Percentiles rank a stretch among this genome's conserved stretches.
These are phyloP conservation scores for Drosophila affinis DNA, from an alignment of 2,888 invertebrate species.

Conservation along the genomic window DNA sequence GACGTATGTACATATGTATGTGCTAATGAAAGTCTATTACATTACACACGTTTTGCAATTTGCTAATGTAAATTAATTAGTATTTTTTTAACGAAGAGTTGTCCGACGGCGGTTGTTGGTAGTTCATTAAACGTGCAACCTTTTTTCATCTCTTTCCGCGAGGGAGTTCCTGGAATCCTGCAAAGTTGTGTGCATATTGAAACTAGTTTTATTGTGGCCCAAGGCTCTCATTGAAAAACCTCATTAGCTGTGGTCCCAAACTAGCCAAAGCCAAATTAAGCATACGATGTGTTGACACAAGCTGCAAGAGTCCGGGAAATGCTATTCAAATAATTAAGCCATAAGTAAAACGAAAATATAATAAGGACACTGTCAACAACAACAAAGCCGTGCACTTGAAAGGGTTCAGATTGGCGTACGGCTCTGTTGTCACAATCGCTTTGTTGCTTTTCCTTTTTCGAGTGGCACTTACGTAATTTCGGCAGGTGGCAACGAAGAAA, in stretches of 20 bases:
- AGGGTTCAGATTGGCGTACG: constrained; percentile 53
- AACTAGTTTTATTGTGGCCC: constrained; percentile 42
- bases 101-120: constrained; percentile 43
- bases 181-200: constrained; percentile 51
- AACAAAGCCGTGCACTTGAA: constrained; percentile 57
- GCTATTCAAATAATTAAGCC: not conserved
- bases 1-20: constrained; percentile 19
- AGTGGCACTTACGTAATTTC: constrained; percentile 74
- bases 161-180: not conserved
- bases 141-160: constrained; percentile 28
- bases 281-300: constrained; percentile 50
- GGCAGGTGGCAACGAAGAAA: constrained; percentile 67
- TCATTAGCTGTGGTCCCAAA: constrained; percentile 52
- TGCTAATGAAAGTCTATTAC: constrained; percentile 55
- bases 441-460: constrained; percentile 36
- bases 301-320: constrained; percentile 10
- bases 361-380: constrained; percentile 29
- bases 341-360: constrained; percentile 61
- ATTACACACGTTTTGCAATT: constrained; percentile 60
- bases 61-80: constrained; percentile 74
- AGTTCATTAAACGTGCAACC: constrained; percentile 65
- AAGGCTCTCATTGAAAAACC: constrained; percentile 30
- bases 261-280: constrained; percentile 41
- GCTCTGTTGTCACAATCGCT: constrained; percentile 31
- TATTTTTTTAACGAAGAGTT: constrained; percentile 50